phyloP scores from a whole-genome alignment of 2,113 vertebrate species.

The Seriola quinqueradiata region DNA sequence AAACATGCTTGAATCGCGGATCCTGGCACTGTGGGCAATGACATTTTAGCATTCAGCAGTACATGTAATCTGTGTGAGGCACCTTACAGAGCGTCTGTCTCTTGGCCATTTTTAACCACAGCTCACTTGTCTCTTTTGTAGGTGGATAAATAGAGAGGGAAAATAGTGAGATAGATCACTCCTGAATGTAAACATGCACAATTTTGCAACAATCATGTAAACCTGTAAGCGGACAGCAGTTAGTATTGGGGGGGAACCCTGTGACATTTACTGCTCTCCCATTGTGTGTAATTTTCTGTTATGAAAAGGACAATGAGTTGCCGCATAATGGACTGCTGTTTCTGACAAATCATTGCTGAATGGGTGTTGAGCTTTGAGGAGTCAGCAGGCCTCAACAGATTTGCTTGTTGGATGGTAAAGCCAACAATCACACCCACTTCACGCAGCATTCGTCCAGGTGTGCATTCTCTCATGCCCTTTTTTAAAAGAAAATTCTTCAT shows the following conservation, averaged over 20 bases:
- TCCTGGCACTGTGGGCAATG: conserved; percentile 10
- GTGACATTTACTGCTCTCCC: not conserved
- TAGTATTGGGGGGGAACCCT: no score
- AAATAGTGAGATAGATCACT: not conserved
- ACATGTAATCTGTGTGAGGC: conserved; percentile 4
- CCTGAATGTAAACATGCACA: not conserved
- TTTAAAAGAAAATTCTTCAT: not conserved
- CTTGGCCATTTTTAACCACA: not conserved
- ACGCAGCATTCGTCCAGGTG: not conserved
- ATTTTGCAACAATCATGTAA: not conserved
- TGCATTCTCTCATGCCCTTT: not conserved
- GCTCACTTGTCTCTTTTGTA: not conserved
- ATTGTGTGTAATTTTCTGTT: not conserved
- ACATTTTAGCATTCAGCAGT: conserved; percentile 5
- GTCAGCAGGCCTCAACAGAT: not conserved
- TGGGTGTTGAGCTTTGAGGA: not conserved
- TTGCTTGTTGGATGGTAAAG: not conserved
- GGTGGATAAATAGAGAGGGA: conserved; percentile 4
- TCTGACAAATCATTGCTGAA: not conserved
- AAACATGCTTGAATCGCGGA: conserved; percentile 15
- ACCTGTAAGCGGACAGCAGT: not conserved
- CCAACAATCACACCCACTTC: not conserved
- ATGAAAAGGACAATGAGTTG: not conserved
- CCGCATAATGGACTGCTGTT: not conserved
- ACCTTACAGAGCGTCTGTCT: not conserved